phyloP scores from a whole-genome alignment of 2,113 vertebrate genomes.

The Prolemur simus region DNA sequence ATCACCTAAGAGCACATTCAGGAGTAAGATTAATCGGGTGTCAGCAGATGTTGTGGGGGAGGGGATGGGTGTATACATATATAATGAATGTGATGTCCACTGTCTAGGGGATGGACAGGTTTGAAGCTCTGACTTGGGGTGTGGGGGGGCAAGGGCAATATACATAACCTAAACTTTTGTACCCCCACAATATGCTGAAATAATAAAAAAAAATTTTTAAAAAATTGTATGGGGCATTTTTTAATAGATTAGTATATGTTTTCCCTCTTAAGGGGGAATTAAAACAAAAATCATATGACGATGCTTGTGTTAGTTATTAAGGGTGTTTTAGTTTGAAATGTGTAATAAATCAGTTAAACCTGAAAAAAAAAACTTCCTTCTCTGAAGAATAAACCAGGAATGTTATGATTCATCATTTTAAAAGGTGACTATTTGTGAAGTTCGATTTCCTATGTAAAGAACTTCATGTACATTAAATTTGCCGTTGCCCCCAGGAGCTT shows the following conservation, averaged over 20 bases:
- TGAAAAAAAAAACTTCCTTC: background rate
- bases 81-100: too few relatives aligned
- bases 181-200: too few relatives aligned
- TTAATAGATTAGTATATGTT: background rate
- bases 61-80: too few relatives aligned
- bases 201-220: too few relatives aligned
- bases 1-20: too few relatives aligned
- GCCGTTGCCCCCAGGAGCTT: background rate
- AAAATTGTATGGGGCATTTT: background rate
- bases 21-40: too few relatives aligned
- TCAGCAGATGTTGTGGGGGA: too few relatives aligned
- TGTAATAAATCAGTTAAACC: slow-evolving; percentile 51
- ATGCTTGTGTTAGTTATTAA: slow-evolving; percentile 41
- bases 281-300: slow-evolving; percentile 45
- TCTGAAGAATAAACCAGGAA: background rate
- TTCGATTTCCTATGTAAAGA: background rate
- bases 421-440: background rate
- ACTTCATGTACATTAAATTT: background rate
- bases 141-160: too few relatives aligned
- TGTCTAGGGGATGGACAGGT: too few relatives aligned
- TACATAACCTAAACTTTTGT: too few relatives aligned
- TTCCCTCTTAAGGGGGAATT: background rate
- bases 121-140: too few relatives aligned
- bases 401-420: background rate
- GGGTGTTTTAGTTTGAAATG: slow-evolving; percentile 43